Conservation (phyloP, 2,797 vertebrate species). For the Chrysocyon brachyurus region DNA sequence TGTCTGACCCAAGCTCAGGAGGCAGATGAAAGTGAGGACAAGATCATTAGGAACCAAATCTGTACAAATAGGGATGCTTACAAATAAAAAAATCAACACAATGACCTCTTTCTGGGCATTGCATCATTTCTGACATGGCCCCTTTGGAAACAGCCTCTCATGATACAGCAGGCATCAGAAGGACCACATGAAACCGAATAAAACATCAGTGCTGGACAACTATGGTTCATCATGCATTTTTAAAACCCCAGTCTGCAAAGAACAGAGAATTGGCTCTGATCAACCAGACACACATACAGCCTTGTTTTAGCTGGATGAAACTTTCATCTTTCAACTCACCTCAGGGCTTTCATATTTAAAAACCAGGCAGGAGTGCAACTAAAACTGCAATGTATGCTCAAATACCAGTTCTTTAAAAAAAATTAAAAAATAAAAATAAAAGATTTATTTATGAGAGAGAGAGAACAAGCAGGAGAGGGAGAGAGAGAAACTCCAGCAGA, state of each 20-base stretch:
- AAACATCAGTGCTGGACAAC: slow-evolving; percentile 64
- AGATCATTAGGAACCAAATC: slow-evolving; percentile 14
- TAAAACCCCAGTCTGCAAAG: neutral
- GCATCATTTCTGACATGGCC: neutral
- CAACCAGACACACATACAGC: neutral
- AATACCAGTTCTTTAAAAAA: too few species aligned
- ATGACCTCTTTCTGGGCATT: neutral
- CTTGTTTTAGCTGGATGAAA: slow-evolving; percentile 27
- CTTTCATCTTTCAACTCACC: slow-evolving; percentile 46
- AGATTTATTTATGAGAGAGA: too few species aligned
- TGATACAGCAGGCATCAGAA: neutral
- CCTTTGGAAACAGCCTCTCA: slow-evolving; percentile 49
- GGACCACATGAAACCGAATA: slow-evolving; percentile 74
- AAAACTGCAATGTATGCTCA: neutral
- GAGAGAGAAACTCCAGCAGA: neutral
- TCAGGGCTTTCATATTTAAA: slow-evolving; percentile 23
- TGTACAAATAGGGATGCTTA: slow-evolving; percentile 47
- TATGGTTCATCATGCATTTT: slow-evolving; percentile 56
- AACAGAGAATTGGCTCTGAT: slow-evolving; percentile 62
- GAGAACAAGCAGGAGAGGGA: neutral
- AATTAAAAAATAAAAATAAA: too few species aligned
- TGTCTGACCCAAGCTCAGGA: neutral
- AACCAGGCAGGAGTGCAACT: neutral
- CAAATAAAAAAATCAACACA: neutral
- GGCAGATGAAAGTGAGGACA: neutral